Conservation (phyloP, 2,797 vertebrate species). For the Peromyscus melanophrys region DNA sequence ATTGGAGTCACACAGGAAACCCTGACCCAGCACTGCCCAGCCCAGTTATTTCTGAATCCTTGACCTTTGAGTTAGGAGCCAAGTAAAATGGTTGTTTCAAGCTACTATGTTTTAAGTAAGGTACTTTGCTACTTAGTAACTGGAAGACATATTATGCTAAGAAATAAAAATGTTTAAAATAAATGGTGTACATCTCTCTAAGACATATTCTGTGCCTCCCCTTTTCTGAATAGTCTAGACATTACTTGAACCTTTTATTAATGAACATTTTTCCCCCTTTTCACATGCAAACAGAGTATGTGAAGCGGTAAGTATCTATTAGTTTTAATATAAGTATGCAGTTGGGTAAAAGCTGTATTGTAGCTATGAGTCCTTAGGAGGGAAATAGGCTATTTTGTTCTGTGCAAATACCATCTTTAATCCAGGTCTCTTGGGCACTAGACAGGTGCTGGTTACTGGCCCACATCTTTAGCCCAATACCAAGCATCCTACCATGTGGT, state of each 20-base stretch:
- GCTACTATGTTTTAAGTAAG: not conserved
- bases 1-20: not conserved
- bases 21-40: not conserved
- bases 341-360: too few relatives aligned
- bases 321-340: too few relatives aligned
- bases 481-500: not conserved
- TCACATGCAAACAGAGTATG: too few relatives aligned
- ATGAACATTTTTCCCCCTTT: not conserved
- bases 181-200: not conserved
- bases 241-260: constrained; percentile 7
- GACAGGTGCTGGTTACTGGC: not conserved
- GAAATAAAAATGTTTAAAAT: constrained; percentile 55
- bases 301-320: too few relatives aligned
- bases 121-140: constrained; percentile 36
- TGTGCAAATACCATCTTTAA: too few relatives aligned
- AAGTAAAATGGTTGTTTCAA: constrained; percentile 32
- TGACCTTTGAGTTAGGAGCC: not conserved
- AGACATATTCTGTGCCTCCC: not conserved
- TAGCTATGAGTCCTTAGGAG: too few relatives aligned
- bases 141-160: constrained; percentile 9
- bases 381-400: too few relatives aligned
- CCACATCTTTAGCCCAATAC: not conserved
- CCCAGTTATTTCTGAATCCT: constrained; percentile 12
- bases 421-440: not conserved
- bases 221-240: not conserved